These are phyloP conservation scores for Adelges cooleyi DNA, from an alignment of 1,140 invertebrate genomes.

Conservation along the genomic window DNA sequence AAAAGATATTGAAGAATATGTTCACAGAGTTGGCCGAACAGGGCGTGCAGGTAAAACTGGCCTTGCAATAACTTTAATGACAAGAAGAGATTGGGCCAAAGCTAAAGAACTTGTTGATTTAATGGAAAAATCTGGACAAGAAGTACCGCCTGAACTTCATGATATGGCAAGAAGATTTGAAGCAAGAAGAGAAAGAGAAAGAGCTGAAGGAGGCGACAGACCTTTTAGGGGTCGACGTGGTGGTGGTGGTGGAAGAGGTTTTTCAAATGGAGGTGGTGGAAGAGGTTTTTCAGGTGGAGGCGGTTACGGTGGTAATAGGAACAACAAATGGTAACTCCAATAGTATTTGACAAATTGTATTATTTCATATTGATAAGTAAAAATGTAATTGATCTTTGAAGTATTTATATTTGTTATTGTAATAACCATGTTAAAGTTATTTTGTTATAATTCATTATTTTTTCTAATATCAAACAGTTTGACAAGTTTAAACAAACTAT, in stretches of 20 bases:
- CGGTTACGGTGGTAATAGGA: background rate
- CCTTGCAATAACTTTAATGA: slow-evolving; percentile 66
- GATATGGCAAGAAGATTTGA: slow-evolving; percentile 57
- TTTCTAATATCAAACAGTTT: too few species aligned
- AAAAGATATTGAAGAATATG: slow-evolving; percentile 78
- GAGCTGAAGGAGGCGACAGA: slow-evolving; percentile 35
- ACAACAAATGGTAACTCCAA: too few species aligned
- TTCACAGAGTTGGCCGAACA: slow-evolving; percentile 88
- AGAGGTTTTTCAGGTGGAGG: slow-evolving; percentile 24
- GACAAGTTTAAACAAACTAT: too few species aligned
- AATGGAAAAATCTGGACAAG: slow-evolving; percentile 60
- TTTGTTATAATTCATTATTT: too few species aligned
- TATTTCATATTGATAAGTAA: too few species aligned
- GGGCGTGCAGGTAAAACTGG: slow-evolving; percentile 76
- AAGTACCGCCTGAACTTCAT: slow-evolving; percentile 58
- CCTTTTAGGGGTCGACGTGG: slow-evolving; percentile 36
- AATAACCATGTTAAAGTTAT: too few species aligned
- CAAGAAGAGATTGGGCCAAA: slow-evolving; percentile 63
- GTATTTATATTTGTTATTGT: too few species aligned
- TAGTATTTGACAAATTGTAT: too few species aligned
- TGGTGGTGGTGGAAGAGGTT: slow-evolving; percentile 32
- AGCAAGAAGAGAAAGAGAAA: slow-evolving; percentile 48
- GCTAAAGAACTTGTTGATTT: slow-evolving; percentile 73
- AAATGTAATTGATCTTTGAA: too few species aligned
- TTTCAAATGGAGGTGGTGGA: slow-evolving; percentile 8